phyloP scores from a whole-genome alignment of 2,888 invertebrate genomes.

The Ochropleura leucogaster region DNA sequence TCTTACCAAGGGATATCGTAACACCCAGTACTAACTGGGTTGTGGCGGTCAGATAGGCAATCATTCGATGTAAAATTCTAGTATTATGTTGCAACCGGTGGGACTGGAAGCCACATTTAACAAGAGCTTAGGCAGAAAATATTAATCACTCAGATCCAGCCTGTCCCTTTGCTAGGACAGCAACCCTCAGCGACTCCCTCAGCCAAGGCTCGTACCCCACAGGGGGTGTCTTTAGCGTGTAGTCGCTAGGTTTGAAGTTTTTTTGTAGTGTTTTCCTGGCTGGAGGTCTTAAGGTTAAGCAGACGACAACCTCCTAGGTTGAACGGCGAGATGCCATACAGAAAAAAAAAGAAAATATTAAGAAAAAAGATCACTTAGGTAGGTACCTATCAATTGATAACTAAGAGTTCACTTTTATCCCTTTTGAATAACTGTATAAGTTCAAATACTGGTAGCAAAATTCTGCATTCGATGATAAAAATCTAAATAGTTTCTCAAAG shows the following conservation, averaged over 20 bases:
- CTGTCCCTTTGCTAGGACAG: too few species aligned
- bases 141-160: too few species aligned
- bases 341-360: too few species aligned
- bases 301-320: too few species aligned
- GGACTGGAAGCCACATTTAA: neutral
- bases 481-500: constrained; percentile 21
- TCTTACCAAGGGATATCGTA: neutral
- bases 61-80: neutral
- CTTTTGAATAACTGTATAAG: neutral
- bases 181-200: too few species aligned
- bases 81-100: neutral
- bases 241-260: too few species aligned
- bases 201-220: too few species aligned
- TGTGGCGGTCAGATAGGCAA: neutral
- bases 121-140: neutral
- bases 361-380: neutral
- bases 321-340: too few species aligned
- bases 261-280: too few species aligned
- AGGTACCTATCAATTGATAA: neutral
- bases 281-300: too few species aligned
- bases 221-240: too few species aligned
- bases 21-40: neutral
- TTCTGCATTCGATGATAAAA: constrained; percentile 15
- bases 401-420: neutral
- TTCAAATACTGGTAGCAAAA: neutral